phyloP scores from a whole-genome alignment of 2,113 vertebrate genomes.

The Saccopteryx bilineata region DNA sequence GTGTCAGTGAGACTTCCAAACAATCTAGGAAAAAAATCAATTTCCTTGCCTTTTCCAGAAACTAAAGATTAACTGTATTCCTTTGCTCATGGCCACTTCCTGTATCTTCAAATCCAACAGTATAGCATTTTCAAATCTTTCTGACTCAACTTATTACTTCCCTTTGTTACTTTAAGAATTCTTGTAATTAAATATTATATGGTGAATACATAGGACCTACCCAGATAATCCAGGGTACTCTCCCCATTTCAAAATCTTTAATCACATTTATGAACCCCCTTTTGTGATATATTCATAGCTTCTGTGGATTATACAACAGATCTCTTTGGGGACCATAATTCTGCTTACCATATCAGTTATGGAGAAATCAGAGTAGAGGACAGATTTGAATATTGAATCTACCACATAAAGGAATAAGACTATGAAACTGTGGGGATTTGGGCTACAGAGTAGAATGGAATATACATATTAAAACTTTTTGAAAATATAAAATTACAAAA shows the following conservation, averaged over 20 bases:
- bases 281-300: not conserved
- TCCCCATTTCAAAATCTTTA: not conserved
- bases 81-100: not conserved
- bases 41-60: not conserved
- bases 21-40: not conserved
- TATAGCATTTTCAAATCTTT: not conserved
- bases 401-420: not conserved
- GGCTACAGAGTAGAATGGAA: not conserved
- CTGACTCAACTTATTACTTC: not conserved
- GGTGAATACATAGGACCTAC: not conserved
- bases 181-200: not conserved
- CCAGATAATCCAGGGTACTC: no score
- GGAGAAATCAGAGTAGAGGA: not conserved
- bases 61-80: not conserved
- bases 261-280: not conserved
- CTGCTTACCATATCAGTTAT: not conserved
- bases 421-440: not conserved
- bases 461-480: not conserved
- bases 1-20: not conserved
- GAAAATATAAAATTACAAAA: not conserved
- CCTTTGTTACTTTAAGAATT: not conserved
- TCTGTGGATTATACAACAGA: not conserved
- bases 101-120: not conserved
- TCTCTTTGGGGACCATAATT: not conserved
- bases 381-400: not conserved